Conservation (phyloP, 2,113 vertebrate genomes). For the Varanus komodoensis region DNA sequence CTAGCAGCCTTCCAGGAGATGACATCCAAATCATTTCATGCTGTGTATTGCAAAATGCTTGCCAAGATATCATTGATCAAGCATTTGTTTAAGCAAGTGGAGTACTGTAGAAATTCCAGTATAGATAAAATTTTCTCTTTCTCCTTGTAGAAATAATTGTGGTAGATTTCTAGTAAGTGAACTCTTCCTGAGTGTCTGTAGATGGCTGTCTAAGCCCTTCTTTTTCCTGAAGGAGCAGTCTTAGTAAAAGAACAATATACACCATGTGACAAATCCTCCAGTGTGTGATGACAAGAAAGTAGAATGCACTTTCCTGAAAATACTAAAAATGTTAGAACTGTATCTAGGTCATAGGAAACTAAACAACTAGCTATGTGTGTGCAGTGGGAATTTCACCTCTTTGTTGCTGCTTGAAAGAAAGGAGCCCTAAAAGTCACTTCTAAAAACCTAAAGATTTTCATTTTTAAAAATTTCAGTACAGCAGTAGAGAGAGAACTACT, state of each 20-base stretch:
- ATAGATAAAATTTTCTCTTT: conserved; percentile 3
- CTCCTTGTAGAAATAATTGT: neutral
- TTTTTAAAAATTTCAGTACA: neutral
- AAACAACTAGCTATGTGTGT: neutral
- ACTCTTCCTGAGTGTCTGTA: neutral
- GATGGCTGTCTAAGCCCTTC: neutral
- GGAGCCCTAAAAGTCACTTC: neutral
- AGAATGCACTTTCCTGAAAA: accelerated
- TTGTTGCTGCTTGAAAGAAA: neutral
- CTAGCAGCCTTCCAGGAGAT: no score
- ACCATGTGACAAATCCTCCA: neutral
- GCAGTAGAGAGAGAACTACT: neutral
- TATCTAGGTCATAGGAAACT: neutral
- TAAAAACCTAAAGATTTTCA: neutral
- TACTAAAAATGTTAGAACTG: neutral
- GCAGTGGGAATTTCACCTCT: neutral
- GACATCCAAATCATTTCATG: neutral
- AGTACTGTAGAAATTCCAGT: neutral
- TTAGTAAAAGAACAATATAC: accelerated
- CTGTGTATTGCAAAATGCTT: neutral
- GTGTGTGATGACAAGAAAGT: neutral
- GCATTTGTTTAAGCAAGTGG: neutral
- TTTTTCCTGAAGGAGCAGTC: neutral
- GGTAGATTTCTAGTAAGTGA: neutral
- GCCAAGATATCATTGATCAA: neutral